phyloP scores from a whole-genome alignment of 2,797 vertebrate species.

The Numenius phaeopus region DNA sequence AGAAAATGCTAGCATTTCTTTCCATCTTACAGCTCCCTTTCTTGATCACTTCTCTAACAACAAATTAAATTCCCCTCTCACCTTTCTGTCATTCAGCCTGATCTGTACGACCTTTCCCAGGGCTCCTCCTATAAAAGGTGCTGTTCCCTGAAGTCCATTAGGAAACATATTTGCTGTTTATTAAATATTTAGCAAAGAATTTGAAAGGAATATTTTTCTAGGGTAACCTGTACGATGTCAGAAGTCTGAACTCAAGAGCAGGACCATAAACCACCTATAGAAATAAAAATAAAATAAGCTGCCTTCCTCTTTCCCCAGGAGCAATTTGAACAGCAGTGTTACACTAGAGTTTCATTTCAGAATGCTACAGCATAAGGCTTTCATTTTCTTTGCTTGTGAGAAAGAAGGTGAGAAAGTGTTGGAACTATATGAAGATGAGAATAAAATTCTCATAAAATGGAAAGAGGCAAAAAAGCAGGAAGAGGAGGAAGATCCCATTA shows the following conservation, averaged over 20 bases:
- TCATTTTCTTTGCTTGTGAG: background rate
- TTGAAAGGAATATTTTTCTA: background rate
- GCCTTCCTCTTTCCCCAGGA: background rate
- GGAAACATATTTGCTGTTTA: background rate
- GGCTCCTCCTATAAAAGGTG: background rate
- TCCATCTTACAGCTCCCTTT: background rate
- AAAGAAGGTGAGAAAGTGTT: background rate
- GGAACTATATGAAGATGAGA: background rate
- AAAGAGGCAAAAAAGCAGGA: background rate
- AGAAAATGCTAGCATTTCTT: background rate
- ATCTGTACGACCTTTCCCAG: background rate
- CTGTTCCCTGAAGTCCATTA: background rate
- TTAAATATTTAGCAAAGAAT: background rate
- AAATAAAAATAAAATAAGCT: background rate
- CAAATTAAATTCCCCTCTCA: background rate
- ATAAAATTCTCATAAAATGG: background rate
- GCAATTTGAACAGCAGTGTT: background rate
- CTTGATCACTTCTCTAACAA: background rate
- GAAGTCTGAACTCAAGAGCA: background rate
- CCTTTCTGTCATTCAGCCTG: background rate
- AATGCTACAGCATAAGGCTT: background rate
- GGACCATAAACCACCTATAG: background rate
- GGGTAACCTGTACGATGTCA: background rate
- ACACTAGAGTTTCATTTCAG: background rate
- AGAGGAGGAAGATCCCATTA: background rate